Evolutionary conservation across 1,140 invertebrate species (phyloP), one percentile per base, ranked within the genome.

Genomic region (Chrysomallon squamiferum): DNA sequence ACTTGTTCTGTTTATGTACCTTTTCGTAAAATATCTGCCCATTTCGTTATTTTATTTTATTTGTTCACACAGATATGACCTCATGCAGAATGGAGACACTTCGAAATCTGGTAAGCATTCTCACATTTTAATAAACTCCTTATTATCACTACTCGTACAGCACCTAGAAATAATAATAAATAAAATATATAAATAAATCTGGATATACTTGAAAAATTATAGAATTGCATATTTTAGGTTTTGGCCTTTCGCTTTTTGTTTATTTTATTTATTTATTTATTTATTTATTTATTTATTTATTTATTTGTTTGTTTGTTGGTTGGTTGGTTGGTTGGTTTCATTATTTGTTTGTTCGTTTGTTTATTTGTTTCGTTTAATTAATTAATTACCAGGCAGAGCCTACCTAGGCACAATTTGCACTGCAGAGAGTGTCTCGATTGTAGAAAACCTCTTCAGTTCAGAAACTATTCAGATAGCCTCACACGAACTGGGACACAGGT

Each of bases 401-500:
- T 59, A 59, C 41, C 58, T 59, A 22, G 58, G 58, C 6, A 59
- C 58, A 6, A 59, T 59, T 22, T 59, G 58, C 35, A 59, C 20
- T 3, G 27, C 20, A 13, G 22, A 22, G 15, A 38, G 32, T 18
- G 58, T 59, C 32, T 59, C 58, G 7, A 35, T 59, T 9, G 58
- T 59, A 15, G 58, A 59, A 38, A 59, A 59, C 20, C n/a, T 41
- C n/a, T 59, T 59, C 35, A 59, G 35, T 22, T 59, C 38, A 20
- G 58, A 59, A 27, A 38, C 20, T 45, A 35, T 59, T 20, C 32
- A 41, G n/a, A 38, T 38, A 41, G 22, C 58, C 1, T n/a, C 32
- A 22, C 58, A 59, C 41, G 58, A 59, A 59, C 58, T 59, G 2
- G 58, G 33, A 41, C 58, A 59, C 15, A 59, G 58, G 58, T 59